Base-by-base conservation (phyloP, 2,888 invertebrate species). In the Fissipunctia ypsillon region DNA sequence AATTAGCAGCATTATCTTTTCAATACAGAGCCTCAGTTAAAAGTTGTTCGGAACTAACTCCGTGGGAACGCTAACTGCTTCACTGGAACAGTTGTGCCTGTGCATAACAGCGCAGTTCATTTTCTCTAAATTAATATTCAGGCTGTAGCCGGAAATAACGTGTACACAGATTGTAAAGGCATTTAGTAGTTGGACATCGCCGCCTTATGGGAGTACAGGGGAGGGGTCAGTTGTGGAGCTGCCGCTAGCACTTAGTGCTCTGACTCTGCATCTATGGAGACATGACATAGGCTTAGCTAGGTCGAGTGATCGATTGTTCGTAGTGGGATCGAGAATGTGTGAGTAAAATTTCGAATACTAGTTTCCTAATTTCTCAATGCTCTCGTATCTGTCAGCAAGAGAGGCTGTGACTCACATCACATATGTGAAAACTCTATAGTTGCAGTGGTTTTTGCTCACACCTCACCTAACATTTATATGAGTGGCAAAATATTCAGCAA, bases 1-100 rank as follows among this genome's bases (percentile, higher is more conserved):
- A 76, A 85, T 85, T 85, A 81, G 61, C 48, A 38, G 43, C 72
- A 80, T 85, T 85, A 85, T 85, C 81, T 81, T 83, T 83, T 85
- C 85, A 84, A 85, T 85, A 81, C 59, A 78, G 69, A 66, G 77
- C 35, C 64, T 64, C 81, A 76, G 85, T 81, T 81, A 73, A 85
- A 85, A 85, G 85, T 85, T 83, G n/a, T 56, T 64, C 67, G 50
- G 45, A 70, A 79, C 52, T 78, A 71, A 73, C 69, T 73, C 63
- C n/a, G 48, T n/a, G 28, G 63, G 63, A 43, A 61, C 72, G 60
- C 80, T 73, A 76, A 78, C 78, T 70, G 76, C 73, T 73, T 56
- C 69, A 67, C 64, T 43, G 69, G 61, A 78, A 69, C 76, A 52
- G 73, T 70, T 71, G 74, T 73, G 72, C 72, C 56, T 50, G 67